Evolutionary conservation across 92 coral and sea anemone genomes (phyloP).

Genomic region (Montipora capitata): DNA sequence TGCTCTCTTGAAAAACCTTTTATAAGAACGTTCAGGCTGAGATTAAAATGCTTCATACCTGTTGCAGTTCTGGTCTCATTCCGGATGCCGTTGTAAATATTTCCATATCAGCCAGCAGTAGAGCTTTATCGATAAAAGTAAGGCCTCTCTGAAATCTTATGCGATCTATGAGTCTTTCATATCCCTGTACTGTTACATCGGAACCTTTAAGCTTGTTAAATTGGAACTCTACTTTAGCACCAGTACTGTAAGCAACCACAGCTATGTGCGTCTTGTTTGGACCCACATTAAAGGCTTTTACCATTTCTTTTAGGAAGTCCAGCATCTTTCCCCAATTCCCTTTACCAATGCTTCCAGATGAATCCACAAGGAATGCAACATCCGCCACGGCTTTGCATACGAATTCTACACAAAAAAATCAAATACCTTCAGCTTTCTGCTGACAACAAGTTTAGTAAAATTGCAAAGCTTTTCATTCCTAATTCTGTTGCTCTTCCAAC

Average conservation of each 20-base stretch:
- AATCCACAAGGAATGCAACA: conserved; percentile 79
- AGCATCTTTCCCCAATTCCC: conserved; percentile 61
- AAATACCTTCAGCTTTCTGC: too few species aligned
- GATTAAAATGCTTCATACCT: conserved; percentile 2
- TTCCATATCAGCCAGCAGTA: conserved; percentile 40
- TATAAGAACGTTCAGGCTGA: too few species aligned
- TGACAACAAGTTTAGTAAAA: too few species aligned
- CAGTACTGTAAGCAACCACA: conserved; percentile 70
- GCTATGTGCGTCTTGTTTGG: conserved; percentile 80
- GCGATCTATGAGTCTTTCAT: conserved; percentile 32
- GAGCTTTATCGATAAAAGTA: conserved; percentile 82
- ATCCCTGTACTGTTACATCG: conserved; percentile 38
- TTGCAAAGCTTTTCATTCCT: too few species aligned
- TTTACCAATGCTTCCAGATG: conserved; percentile 86
- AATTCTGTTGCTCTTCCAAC: too few species aligned
- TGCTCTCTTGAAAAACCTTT: too few species aligned
- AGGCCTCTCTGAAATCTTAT: conserved; percentile 72
- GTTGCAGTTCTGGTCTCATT: conserved; percentile 53
- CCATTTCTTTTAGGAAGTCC: conserved; percentile 54
- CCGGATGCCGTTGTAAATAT: conserved; percentile 55
- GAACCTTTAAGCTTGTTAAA: conserved; percentile 50
- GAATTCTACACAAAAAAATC: not conserved
- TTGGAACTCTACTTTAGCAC: conserved; percentile 51
- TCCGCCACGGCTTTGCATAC: conserved; percentile 69
- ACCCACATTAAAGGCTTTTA: conserved; percentile 69